Conservation (phyloP, 2,888 invertebrate genomes). For the Melinaea menophilus region DNA sequence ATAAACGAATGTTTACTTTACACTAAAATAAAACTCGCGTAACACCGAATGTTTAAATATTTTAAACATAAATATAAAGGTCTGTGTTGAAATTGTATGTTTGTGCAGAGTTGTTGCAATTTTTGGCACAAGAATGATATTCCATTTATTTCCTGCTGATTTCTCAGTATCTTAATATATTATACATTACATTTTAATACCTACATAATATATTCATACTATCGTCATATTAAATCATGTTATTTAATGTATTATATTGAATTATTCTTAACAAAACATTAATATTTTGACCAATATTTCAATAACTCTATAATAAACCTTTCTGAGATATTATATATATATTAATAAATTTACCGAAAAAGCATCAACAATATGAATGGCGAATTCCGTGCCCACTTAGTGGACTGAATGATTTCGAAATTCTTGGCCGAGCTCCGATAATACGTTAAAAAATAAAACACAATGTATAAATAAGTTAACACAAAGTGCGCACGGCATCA, state of each 20-base stretch:
- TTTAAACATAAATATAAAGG: conserved; percentile 9
- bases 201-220: not conserved
- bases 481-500: conserved; percentile 55
- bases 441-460: conserved; percentile 70
- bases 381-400: conserved; percentile 74
- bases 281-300: too few species aligned
- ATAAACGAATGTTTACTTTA: conserved; percentile 28
- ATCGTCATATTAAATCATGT: too few species aligned
- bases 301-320: too few species aligned
- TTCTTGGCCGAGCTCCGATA: conserved; percentile 75
- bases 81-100: conserved; percentile 5
- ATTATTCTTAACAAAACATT: too few species aligned
- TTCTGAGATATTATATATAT: too few species aligned
- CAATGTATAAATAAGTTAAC: conserved; percentile 66
- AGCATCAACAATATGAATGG: conserved; percentile 69
- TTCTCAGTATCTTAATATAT: conserved; percentile 10
- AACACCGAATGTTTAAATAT: conserved; percentile 17
- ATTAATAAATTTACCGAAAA: too few species aligned
- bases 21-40: conserved; percentile 25
- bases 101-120: conserved; percentile 17
- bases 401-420: conserved; percentile 77
- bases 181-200: not conserved
- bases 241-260: too few species aligned
- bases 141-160: conserved; percentile 17
- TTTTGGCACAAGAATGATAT: conserved; percentile 17